Evolutionary conservation across 2,113 vertebrate genomes (phyloP), one percentile per base, ranked within the genome.

Genomic region (Bujurquina vittata): DNA sequence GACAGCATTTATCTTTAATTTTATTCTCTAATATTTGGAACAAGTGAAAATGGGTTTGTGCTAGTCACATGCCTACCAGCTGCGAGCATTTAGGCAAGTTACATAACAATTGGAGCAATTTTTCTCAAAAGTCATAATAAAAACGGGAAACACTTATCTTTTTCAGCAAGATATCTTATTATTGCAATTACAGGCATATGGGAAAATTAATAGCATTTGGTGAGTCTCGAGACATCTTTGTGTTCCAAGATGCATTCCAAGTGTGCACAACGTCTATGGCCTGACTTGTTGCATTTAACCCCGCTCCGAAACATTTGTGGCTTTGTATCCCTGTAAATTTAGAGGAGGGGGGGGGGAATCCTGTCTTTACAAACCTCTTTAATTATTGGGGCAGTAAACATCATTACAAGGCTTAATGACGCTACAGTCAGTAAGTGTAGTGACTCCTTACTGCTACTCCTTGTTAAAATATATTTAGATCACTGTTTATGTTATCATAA

Each of bases 301-400:
- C 9, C 4, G 2, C 15, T 10, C 40, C 20, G 37, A 72, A 56
- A 29, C 17, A 49, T 52, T 26, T 72, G 69, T n/a, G 8, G 43
- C 35, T 56, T 81, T 84, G 12, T 52, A 23, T 59, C 26, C 33
- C 62, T 75, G 31, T 59, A 76, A 65, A 83, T 78, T 67, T 62
- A 72, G 69, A 31, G n/a, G n/a, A n/a, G n/a, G 31, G 31, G 8
- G 1, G 8, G 8, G 35, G 74, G 77, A 81, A 61, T 37, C n/a
- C 76, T 17, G 74, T 75, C 58, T 88, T 77, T 90, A 61, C 46
- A 62, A 56, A 56, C 58, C 55, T 61, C 43, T 75, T 57, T 52
- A 46, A 59, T 87, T 83, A 80, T 75, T 83, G n/a, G 57, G 43
- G 29, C 69, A 87, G 67, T 57, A 90, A 76, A 90, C 77, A 77